Evolutionary conservation across 2,113 vertebrate genomes (phyloP).

Genomic region (Xenotilapia flavipinnis): DNA sequence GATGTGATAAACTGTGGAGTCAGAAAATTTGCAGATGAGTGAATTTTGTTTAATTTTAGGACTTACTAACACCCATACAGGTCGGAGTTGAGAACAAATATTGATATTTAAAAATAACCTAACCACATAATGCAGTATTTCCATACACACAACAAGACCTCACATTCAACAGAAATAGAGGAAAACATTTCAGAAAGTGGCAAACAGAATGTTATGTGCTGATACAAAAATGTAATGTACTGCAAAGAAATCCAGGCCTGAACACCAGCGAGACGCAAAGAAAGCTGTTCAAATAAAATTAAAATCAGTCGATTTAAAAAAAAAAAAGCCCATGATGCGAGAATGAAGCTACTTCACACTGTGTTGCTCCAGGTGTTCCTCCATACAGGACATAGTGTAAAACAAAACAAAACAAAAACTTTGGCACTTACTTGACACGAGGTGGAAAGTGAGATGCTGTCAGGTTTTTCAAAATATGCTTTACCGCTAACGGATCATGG

Average conservation of each 20-base stretch:
- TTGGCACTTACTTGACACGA: neutral
- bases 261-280: neutral
- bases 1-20: neutral
- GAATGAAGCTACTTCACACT: neutral
- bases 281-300: neutral
- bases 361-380: neutral
- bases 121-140: neutral
- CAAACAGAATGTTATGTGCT: neutral
- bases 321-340: neutral
- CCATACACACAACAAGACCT: neutral
- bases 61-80: neutral
- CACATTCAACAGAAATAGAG: neutral
- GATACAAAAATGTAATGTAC: neutral
- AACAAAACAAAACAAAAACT: neutral
- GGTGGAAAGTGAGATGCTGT: neutral
- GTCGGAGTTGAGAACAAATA: neutral
- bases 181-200: neutral
- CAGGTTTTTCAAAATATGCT: neutral
- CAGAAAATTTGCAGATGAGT: neutral
- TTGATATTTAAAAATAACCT: neutral
- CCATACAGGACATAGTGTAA: neutral
- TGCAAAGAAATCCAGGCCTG: neutral
- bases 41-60: neutral
- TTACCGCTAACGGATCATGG: accelerated
- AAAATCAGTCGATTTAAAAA: accelerated